Percentiles rank a stretch among this genome's conserved stretches.
These are phyloP conservation scores for Gavialis gangeticus DNA, from an alignment of 2,113 vertebrate species.

Conservation along the genomic window DNA sequence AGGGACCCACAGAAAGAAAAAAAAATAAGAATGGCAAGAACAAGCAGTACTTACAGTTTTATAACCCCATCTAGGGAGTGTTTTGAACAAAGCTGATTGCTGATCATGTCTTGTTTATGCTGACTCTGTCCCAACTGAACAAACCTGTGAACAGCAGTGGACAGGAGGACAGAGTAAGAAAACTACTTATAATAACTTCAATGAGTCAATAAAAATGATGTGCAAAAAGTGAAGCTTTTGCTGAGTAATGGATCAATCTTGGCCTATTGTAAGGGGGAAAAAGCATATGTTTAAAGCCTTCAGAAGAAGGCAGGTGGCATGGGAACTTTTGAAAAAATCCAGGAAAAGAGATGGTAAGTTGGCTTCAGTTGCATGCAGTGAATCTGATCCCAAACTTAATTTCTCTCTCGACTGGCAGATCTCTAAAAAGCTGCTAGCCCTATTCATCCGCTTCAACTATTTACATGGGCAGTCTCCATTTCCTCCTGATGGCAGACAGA, in stretches of 20 bases:
- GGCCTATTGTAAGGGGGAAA: background rate
- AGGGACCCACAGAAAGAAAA: background rate
- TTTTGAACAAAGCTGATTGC: conserved; percentile 75
- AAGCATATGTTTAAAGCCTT: background rate
- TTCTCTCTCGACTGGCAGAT: background rate
- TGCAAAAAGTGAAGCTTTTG: background rate
- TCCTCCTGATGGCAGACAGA: background rate
- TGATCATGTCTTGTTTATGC: conserved; percentile 86
- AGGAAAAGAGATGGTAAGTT: background rate
- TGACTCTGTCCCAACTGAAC: conserved; percentile 92
- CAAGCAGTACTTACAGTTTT: conserved; percentile 87
- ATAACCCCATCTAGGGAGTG: conserved; percentile 82
- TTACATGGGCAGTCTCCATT: background rate
- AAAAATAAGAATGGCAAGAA: background rate
- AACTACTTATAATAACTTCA: background rate
- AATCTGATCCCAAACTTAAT: background rate
- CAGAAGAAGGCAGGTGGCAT: background rate
- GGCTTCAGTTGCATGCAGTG: background rate
- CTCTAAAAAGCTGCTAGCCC: background rate
- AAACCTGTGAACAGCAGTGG: conserved; percentile 83
- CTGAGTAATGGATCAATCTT: background rate
- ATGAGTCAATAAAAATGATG: background rate
- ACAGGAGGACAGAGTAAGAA: background rate
- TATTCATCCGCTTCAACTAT: background rate
- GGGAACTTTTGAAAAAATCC: background rate